Conservation (phyloP, 1,140 invertebrate species). For the Aphis craccivora region DNA sequence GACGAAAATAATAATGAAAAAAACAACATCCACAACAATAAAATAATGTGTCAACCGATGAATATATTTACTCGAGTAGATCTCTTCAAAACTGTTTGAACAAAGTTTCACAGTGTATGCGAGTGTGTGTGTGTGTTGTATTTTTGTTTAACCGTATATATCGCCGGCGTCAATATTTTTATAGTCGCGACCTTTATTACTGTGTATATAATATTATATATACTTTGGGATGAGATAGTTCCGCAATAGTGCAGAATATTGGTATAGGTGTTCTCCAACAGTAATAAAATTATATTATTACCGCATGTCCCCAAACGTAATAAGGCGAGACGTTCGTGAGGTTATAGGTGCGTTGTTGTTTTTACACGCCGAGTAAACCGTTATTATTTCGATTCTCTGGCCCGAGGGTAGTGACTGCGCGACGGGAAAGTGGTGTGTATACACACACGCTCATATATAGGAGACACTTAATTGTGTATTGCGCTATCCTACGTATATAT, state of each 20-base stretch:
- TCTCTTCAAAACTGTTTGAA: neutral
- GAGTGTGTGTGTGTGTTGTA: neutral
- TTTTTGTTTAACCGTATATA: neutral
- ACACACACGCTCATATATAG: neutral
- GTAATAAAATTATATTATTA: constrained; percentile 18
- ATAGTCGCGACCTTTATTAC: neutral
- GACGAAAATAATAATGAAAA: neutral
- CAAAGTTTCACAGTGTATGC: neutral
- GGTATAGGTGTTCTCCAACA: neutral
- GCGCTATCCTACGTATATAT: neutral
- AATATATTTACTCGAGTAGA: neutral
- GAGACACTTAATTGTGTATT: constrained; percentile 2
- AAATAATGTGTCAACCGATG: neutral
- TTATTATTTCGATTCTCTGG: neutral
- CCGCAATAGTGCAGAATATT: neutral
- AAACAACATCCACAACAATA: neutral
- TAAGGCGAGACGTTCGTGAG: neutral
- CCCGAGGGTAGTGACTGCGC: neutral
- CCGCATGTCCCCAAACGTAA: neutral
- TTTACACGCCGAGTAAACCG: neutral
- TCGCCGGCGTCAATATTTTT: neutral
- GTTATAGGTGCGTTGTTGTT: neutral
- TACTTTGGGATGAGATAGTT: neutral
- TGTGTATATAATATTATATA: neutral
- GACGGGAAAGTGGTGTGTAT: neutral